A percentile compares a stretch with the other conserved stretches of the same genome.
These are phyloP conservation scores for Stylophora pistillata DNA, from an alignment of 64 coral and sea anemone genomes.

Conservation along the genomic window DNA sequence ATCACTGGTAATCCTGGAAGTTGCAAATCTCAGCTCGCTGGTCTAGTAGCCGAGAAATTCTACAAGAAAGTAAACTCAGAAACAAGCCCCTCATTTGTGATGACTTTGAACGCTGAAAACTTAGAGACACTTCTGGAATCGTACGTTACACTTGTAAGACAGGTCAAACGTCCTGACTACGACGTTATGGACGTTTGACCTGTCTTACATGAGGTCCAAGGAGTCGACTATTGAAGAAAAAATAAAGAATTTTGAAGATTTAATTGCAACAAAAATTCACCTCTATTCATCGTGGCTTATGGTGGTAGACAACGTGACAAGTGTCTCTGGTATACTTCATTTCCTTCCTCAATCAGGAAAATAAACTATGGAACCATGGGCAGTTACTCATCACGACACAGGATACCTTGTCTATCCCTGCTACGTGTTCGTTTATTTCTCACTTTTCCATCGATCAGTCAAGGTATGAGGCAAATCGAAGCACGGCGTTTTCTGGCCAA, in stretches of 20 bases:
- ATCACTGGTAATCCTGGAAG: too few species aligned
- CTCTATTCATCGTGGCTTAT: too few species aligned
- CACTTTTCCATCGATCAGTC: conserved; percentile 31
- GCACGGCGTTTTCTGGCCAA: conserved; percentile 21
- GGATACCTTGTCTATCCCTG: conserved; percentile 28
- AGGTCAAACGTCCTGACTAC: conserved; percentile 18
- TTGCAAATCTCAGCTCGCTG: not conserved
- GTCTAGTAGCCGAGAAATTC: not conserved
- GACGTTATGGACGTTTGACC: not conserved
- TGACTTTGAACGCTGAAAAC: too few species aligned
- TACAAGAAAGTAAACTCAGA: not conserved
- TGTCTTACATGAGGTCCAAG: not conserved
- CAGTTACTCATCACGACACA: conserved; percentile 67
- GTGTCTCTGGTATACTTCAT: not conserved
- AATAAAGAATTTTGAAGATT: conserved; percentile 15
- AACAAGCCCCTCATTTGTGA: not conserved
- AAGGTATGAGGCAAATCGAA: conserved; percentile 24
- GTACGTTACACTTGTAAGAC: not conserved
- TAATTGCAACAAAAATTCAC: too few species aligned
- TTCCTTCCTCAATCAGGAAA: conserved; percentile 19
- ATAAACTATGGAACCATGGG: conserved; percentile 35
- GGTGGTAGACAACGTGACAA: too few species aligned
- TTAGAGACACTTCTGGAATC: too few species aligned
- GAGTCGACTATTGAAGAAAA: conserved; percentile 21
- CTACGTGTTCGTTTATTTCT: not conserved